A percentile compares a stretch with the other conserved stretches of the same genome.
phyloP scores from a whole-genome alignment of 2,888 invertebrate genomes.

The Dasypolia templi region DNA sequence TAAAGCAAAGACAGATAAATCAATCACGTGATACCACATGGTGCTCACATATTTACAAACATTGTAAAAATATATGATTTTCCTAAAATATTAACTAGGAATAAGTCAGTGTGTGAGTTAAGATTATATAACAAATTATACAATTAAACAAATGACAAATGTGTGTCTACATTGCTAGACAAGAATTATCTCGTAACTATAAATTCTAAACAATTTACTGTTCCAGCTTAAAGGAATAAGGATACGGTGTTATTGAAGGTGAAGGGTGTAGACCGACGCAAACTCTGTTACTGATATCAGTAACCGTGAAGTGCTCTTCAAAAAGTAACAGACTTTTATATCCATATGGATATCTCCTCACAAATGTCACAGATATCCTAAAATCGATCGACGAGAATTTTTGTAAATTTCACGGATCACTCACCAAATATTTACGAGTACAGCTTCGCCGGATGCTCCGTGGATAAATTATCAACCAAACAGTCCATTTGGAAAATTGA shows the following conservation, averaged over 20 bases:
- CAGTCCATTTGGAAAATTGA: conserved; percentile 74
- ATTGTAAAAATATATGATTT: no score
- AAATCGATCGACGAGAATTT: conserved; percentile 8
- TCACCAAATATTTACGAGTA: conserved; percentile 60
- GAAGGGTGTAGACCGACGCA: background rate
- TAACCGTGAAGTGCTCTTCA: background rate
- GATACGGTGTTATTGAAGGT: background rate
- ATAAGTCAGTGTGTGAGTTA: no score
- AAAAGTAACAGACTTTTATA: background rate
- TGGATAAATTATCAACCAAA: conserved; percentile 71
- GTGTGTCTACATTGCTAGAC: conserved; percentile 6
- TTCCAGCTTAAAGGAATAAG: background rate
- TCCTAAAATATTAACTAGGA: no score
- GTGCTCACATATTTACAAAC: no score
- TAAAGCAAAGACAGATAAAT: no score
- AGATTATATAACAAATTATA: no score
- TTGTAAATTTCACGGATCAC: conserved; percentile 32
- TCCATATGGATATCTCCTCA: conserved; percentile 1
- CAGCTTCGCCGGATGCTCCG: conserved; percentile 45
- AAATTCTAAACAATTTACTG: conserved; percentile 13
- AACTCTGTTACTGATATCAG: background rate
- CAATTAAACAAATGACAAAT: no score
- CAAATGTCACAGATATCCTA: background rate
- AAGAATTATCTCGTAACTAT: background rate
- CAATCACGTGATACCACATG: no score